A percentile compares a stretch with the other conserved stretches of the same genome.
phyloP scores from a whole-genome alignment of 2,888 invertebrate genomes.

The Spodoptera exigua region DNA sequence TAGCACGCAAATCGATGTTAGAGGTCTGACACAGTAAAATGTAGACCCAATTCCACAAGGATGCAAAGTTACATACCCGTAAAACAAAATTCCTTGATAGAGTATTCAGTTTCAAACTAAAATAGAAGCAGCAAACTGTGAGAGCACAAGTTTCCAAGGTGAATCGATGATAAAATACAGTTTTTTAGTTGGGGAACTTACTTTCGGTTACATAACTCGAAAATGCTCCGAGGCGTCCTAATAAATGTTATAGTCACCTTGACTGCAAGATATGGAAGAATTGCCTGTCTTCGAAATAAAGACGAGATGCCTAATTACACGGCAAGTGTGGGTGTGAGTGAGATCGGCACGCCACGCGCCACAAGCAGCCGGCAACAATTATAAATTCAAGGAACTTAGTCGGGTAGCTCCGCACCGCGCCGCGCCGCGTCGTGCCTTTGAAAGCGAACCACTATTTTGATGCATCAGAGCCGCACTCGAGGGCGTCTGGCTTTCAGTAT shows the following conservation, averaged over 20 bases:
- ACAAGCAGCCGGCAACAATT: conserved; percentile 63
- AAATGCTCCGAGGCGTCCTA: conserved; percentile 35
- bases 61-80: conserved; percentile 24
- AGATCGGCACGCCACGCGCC: conserved; percentile 53
- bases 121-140: conserved; percentile 34
- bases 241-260: conserved; percentile 37
- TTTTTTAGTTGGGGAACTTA: conserved; percentile 43
- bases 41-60: conserved; percentile 32
- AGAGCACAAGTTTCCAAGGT: conserved; percentile 48
- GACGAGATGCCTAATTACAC: conserved; percentile 58
- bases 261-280: conserved; percentile 39
- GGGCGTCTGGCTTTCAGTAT: conserved; percentile 71
- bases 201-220: conserved; percentile 38
- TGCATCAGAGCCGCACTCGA: conserved; percentile 62
- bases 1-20: conserved; percentile 28
- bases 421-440: conserved; percentile 54
- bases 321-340: conserved; percentile 48
- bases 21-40: conserved; percentile 9
- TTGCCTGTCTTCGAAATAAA: conserved; percentile 45
- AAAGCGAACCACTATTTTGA: conserved; percentile 64
- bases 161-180: conserved; percentile 47
- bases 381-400: conserved; percentile 64
- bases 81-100: conserved; percentile 38
- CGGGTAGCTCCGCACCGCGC: conserved; percentile 34
- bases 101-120: conserved; percentile 43